Base-by-base conservation (phyloP, 2,888 invertebrate species). In the Byasa hedistus region DNA sequence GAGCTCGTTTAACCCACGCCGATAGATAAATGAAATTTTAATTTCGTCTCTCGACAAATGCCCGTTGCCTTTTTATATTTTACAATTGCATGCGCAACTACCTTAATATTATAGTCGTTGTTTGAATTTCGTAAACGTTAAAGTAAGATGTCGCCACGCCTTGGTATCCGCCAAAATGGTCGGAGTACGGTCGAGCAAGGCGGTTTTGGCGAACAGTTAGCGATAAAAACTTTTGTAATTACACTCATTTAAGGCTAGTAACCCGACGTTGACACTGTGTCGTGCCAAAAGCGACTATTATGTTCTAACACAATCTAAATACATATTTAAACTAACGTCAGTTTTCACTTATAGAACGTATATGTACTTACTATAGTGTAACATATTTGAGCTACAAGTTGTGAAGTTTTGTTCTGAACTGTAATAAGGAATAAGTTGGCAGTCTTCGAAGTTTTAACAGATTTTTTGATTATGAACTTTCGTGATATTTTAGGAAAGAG, bases 141-240 rank as follows among this genome's bases (percentile, higher is more conserved):
- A 76, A 75, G 71, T 73, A 81, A 79, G 75, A 71, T 71, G 70
- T 72, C 69, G 74, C 70, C 71, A 71, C 72, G 79, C 72, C 71
- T 76, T 67, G 74, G 71, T 69, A 76, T 57, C 75, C 78, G 78
- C 75, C 75, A 69, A 69, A 75, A 75, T 69, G 70, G 72, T 67
- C 66, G 70, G 68, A 68, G 68, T 69, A 72, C 79, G 80, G 80
- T 80, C 76, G 80, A 79, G 77, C 79, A 84, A 82, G 79, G 78
- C 83, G 82, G 80, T 85, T 88, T 87, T 89, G 90, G 89, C 89
- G 81, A 83, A 78, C 83, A 84, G 78, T 86, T 83, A 81, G 87
- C 83, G 86, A 89, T 91, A 89, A 91, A 91, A 91, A 91, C 90
- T 91, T 91, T 89, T 83, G 84, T 90, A 90, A 91, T 91, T 90